Evolutionary conservation across 2,113 vertebrate species (phyloP).

Genomic region (Proteles cristata): DNA sequence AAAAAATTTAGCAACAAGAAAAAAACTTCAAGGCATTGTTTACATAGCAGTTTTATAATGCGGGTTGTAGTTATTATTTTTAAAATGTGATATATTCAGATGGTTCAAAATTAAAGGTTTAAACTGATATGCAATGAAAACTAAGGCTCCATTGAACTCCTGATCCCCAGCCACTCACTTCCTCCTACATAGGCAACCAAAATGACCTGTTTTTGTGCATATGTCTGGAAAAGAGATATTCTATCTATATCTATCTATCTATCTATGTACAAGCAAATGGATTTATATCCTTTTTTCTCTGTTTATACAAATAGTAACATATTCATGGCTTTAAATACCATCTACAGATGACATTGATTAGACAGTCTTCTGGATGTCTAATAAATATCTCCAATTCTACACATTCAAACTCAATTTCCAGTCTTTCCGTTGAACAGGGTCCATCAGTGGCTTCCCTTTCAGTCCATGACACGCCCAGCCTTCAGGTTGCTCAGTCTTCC

Average conservation of each 20-base stretch:
- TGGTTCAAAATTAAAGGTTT: slow-evolving; percentile 6
- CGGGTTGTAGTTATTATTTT: not conserved
- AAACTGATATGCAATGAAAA: not conserved
- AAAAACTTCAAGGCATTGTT: not conserved
- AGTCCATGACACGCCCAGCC: not conserved
- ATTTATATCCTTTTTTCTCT: not conserved
- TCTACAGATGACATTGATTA: not conserved
- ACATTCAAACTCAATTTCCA: not conserved
- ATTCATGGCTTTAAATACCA: not conserved
- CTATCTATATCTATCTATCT: no score
- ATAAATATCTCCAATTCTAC: not conserved
- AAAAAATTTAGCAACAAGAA: not conserved
- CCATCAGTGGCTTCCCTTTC: not conserved
- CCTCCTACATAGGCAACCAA: not conserved
- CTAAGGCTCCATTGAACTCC: not conserved
- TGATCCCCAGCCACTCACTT: not conserved
- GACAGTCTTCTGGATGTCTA: not conserved
- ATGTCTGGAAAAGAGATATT: not conserved
- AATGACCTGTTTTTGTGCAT: not conserved
- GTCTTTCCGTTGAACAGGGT: not conserved
- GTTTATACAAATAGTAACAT: not conserved
- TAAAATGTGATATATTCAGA: not conserved
- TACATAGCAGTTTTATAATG: not conserved
- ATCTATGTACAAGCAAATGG: not conserved
- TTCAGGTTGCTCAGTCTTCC: not conserved